Percentiles rank a stretch among this genome's conserved stretches.
Evolutionary conservation across 2,888 invertebrate genomes (phyloP).

Genomic region (Tenthredo notha): DNA sequence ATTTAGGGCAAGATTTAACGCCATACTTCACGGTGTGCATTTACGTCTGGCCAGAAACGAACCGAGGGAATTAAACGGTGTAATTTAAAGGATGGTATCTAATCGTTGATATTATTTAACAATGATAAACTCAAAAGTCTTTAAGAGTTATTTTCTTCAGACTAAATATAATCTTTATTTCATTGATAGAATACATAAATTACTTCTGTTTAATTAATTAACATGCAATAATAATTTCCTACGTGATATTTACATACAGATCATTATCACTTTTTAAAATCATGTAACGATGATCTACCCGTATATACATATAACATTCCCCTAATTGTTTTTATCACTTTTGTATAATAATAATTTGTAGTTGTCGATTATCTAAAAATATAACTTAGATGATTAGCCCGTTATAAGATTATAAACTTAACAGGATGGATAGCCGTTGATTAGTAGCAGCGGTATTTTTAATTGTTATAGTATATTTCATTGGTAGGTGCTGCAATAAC

Average conservation of each 20-base stretch:
- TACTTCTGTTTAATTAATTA: constrained; percentile 62
- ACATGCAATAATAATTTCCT: constrained; percentile 70
- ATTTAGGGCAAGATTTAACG: constrained; percentile 68
- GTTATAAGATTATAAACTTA: neutral
- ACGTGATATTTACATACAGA: constrained; percentile 19
- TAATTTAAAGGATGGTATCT: constrained; percentile 10
- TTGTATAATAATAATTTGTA: constrained; percentile 8
- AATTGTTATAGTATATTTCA: too few relatives aligned
- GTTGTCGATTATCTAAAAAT: neutral
- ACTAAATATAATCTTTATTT: constrained; percentile 74
- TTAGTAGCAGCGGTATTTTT: neutral
- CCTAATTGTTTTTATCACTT: constrained; percentile 24
- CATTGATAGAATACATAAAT: constrained; percentile 71
- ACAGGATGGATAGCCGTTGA: neutral
- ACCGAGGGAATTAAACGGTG: constrained; percentile 22
- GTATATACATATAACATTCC: constrained; percentile 1
- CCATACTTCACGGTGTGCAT: constrained; percentile 70
- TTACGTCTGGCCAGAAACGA: constrained; percentile 65
- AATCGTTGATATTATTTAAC: neutral
- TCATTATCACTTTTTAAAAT: constrained; percentile 17
- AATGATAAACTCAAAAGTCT: neutral
- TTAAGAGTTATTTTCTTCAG: constrained; percentile 46
- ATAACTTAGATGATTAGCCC: neutral
- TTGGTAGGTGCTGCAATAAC: neutral
- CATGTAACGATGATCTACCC: neutral